Percentiles rank a stretch among this genome's conserved stretches.
These are phyloP conservation scores for Drymonia ruficornis DNA, from an alignment of 2,888 invertebrate genomes.

Conservation along the genomic window DNA sequence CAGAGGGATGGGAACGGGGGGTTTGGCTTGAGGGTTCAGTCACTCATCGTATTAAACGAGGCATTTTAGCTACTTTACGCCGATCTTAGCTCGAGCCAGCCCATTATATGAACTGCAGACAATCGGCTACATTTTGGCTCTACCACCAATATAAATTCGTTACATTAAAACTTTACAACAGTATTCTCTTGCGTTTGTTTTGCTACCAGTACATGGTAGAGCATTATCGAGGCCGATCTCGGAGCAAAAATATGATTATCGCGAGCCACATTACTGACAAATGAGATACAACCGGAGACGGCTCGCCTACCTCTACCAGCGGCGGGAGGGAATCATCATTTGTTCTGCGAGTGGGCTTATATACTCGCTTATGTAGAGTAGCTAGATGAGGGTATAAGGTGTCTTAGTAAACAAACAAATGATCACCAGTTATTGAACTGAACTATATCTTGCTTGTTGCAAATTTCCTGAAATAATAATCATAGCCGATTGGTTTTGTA, in stretches of 20 bases:
- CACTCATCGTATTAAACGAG: too few relatives aligned
- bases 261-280: conserved; percentile 65
- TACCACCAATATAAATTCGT: too few relatives aligned
- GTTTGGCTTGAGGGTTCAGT: too few relatives aligned
- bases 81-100: too few relatives aligned
- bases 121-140: too few relatives aligned
- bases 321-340: conserved; percentile 40
- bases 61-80: too few relatives aligned
- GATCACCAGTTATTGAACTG: background rate
- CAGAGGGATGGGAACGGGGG: too few relatives aligned
- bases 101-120: too few relatives aligned
- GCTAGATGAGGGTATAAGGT: background rate
- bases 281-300: conserved; percentile 60
- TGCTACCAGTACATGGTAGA: conserved; percentile 50
- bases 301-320: conserved; percentile 18
- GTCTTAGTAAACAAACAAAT: background rate
- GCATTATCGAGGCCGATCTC: conserved; percentile 73
- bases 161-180: background rate
- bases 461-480: background rate
- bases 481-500: too few relatives aligned
- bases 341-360: conserved; percentile 11
- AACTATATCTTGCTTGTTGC: background rate
- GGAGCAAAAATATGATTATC: conserved; percentile 76
- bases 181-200: conserved; percentile 17
- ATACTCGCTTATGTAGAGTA: conserved; percentile 2